Evolutionary conservation across 2,888 invertebrate species (phyloP).

Genomic region (Cyrtodaria siliqua): DNA sequence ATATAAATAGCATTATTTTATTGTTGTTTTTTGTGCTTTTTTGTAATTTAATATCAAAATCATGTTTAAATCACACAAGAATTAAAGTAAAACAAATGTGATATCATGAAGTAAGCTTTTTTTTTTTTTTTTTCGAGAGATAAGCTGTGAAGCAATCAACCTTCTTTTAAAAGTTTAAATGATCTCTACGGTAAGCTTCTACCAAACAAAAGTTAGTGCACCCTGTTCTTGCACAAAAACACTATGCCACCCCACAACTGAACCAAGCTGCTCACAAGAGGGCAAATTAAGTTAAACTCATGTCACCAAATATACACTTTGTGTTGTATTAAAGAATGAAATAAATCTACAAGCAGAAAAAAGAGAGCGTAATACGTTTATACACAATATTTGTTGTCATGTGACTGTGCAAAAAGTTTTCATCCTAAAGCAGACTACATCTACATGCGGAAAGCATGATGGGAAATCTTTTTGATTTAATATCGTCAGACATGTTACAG

Average conservation of each 20-base stretch:
- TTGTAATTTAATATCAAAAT: too few species aligned
- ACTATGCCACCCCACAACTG: slow-evolving; percentile 15
- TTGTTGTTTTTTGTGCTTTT: too few species aligned
- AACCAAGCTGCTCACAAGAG: slow-evolving; percentile 43
- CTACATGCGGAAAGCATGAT: slow-evolving; percentile 84
- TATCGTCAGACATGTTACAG: slow-evolving; percentile 5
- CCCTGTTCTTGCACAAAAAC: background rate
- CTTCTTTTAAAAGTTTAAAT: too few species aligned
- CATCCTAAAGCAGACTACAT: slow-evolving; percentile 57
- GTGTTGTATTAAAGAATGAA: slow-evolving; percentile 69
- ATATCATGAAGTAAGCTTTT: too few species aligned
- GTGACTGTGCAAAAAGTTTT: slow-evolving; percentile 85
- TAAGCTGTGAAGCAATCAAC: too few species aligned
- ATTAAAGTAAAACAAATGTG: too few species aligned
- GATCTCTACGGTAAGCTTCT: too few species aligned
- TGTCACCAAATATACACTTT: slow-evolving; percentile 63
- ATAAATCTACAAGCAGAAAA: slow-evolving; percentile 70
- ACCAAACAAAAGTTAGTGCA: too few species aligned
- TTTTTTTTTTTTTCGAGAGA: too few species aligned
- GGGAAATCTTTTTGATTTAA: slow-evolving; percentile 46
- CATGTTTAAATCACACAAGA: too few species aligned
- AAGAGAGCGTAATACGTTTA: slow-evolving; percentile 68
- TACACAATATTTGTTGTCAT: slow-evolving; percentile 79
- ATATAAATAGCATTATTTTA: too few species aligned
- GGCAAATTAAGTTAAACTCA: slow-evolving; percentile 58